Evolutionary conservation across 1,140 invertebrate genomes (phyloP), one percentile per base, ranked within the genome.

Genomic region (Popillia japonica): DNA sequence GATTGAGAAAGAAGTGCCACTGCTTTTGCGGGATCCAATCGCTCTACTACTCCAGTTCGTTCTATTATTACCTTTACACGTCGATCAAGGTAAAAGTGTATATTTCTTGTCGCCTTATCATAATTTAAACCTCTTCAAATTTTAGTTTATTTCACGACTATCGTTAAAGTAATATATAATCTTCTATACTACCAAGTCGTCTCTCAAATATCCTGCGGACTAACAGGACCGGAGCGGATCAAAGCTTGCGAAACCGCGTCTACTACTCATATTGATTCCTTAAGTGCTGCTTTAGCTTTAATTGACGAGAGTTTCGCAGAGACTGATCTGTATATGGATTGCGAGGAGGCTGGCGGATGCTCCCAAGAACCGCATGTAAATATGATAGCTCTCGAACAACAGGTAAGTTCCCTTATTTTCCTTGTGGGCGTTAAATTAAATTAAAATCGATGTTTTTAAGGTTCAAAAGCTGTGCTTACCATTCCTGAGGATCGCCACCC

Each of bases 151-250:
- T 97, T 95, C 86, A 93, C 92, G 8, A 93, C 93, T 83, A 91
- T 98, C 79, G 93, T 98, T 0, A 93, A 94, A 84, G 91, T 94
- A 80, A 87, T 98, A 42, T 98, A 96, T 88, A 96, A 97, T 88
- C 89, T 98, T 55, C 88, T 94, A 59, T 97, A 96, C 87, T 93
- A 97, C 85, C 96, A 98, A 91, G 92, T 96, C 44, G 89, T 97
- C 23, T 87, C 92, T 0, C 92, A 93, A 86, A 83, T 96, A 7
- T 93, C 90, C 41, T 93, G 90, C 86, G 90, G 89, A 81, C 90
- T 96, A 85, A 90, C 88, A 75, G 87, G 84, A 40, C 79, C 88
- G 6, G 88, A 90, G 83, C 85, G 89, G 48, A 83, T 87, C 72
- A 83, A 86, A 81, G 83, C 80, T 79, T 72, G 80, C 82, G 64